Percentiles rank a stretch among this genome's conserved stretches.
Evolutionary conservation across 2,888 invertebrate species (phyloP).

Genomic region (Hydrotaea cyrtoneurina): DNA sequence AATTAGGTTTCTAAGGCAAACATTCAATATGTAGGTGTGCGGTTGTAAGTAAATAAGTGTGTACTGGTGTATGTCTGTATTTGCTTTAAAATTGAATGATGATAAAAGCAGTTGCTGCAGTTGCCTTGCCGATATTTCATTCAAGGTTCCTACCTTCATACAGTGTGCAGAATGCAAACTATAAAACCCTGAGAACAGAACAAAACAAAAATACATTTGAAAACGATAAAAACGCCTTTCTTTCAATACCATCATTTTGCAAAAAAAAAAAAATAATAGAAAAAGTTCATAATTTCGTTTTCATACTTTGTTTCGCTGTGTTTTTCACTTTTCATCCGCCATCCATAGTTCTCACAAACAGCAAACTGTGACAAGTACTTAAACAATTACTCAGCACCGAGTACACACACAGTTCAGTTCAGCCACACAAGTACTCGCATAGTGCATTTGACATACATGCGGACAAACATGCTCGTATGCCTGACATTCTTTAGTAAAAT

Average conservation of each 20-base stretch:
- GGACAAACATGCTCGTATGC: constrained; percentile 9
- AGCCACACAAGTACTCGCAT: background rate
- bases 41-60: background rate
- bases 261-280: too few relatives aligned
- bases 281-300: constrained; percentile 32
- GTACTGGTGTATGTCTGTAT: constrained; percentile 14
- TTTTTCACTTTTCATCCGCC: background rate
- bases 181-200: background rate
- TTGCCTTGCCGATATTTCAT: background rate
- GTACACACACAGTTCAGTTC: constrained; percentile 11
- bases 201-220: background rate
- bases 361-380: constrained; percentile 45
- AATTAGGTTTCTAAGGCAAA: constrained; percentile 9
- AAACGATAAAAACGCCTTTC: constrained; percentile 17
- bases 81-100: background rate
- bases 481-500: constrained; percentile 11
- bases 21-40: background rate
- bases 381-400: constrained; percentile 53
- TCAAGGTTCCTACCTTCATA: background rate
- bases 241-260: constrained; percentile 23
- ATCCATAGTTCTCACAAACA: background rate
- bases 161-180: background rate
- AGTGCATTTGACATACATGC: constrained; percentile 3
- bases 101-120: background rate
- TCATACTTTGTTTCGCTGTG: background rate